phyloP scores from a whole-genome alignment of 2,797 vertebrate species.

The Pogonophryne albipinna region DNA sequence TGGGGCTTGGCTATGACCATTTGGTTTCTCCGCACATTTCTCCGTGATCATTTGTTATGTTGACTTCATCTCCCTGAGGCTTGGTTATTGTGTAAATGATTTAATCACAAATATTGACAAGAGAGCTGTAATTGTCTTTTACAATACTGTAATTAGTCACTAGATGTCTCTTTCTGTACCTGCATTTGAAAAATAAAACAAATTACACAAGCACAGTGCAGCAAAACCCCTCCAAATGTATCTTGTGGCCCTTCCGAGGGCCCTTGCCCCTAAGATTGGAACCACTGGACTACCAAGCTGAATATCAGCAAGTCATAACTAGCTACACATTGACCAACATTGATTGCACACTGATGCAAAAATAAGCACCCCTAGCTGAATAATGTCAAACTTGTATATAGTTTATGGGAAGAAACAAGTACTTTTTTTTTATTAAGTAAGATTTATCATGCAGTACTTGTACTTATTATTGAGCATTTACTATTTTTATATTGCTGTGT shows the following conservation, averaged over 20 bases:
- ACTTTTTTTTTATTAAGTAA: too few relatives aligned
- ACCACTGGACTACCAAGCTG: background rate
- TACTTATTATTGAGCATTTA: too few relatives aligned
- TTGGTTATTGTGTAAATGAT: slow-evolving; percentile 3
- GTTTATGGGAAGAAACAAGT: too few relatives aligned
- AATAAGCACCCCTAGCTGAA: too few relatives aligned
- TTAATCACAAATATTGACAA: slow-evolving; percentile 20
- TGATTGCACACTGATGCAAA: background rate
- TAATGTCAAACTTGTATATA: too few relatives aligned
- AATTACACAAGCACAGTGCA: background rate
- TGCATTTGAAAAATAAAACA: slow-evolving; percentile 9
- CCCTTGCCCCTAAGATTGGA: background rate
- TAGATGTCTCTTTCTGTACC: slow-evolving; percentile 6
- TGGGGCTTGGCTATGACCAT: background rate
- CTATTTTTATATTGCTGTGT: too few relatives aligned
- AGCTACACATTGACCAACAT: background rate
- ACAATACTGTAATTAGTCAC: background rate
- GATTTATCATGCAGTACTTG: too few relatives aligned
- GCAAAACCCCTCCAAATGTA: slow-evolving; percentile 4
- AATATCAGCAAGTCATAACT: background rate
- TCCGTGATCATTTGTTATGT: slow-evolving; percentile 8
- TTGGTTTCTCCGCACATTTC: background rate
- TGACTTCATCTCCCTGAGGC: slow-evolving; percentile 11
- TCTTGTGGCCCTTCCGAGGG: background rate
- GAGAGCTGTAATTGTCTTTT: slow-evolving; percentile 30